These are phyloP conservation scores for Acronicta aceris DNA, from an alignment of 2,888 invertebrate species.

Conservation along the genomic window DNA sequence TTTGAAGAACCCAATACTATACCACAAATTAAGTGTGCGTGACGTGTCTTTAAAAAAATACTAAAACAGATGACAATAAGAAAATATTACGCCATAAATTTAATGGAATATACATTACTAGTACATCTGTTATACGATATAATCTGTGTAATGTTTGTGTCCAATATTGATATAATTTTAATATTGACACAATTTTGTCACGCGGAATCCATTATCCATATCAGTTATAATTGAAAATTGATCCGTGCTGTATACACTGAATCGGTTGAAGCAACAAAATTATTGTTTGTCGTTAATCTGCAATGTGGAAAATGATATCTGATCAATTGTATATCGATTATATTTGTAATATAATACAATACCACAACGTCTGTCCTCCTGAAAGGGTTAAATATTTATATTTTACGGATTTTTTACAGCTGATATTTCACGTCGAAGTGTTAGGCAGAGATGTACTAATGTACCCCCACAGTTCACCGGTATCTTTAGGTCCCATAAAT, in stretches of 20 bases:
- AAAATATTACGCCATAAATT: neutral
- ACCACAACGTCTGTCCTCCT: too few relatives aligned
- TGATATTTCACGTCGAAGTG: too few relatives aligned
- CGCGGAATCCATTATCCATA: constrained; percentile 48
- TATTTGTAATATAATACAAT: too few relatives aligned
- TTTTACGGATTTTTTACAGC: too few relatives aligned
- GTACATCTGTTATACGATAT: constrained; percentile 34
- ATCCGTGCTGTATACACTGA: constrained; percentile 34
- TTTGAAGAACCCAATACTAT: too few relatives aligned
- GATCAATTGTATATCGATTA: constrained; percentile 6
- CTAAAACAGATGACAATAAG: too few relatives aligned
- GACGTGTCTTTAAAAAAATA: too few relatives aligned
- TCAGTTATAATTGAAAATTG: constrained; percentile 55
- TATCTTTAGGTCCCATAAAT: too few relatives aligned
- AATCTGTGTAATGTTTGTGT: constrained; percentile 41
- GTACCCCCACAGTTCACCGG: too few relatives aligned
- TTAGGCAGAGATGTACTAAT: too few relatives aligned
- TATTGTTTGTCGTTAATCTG: constrained; percentile 50
- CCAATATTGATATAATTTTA: constrained; percentile 49
- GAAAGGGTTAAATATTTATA: too few relatives aligned
- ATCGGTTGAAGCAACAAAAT: constrained; percentile 46
- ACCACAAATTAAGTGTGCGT: too few relatives aligned
- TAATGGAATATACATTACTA: constrained; percentile 12
- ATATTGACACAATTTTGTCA: constrained; percentile 33
- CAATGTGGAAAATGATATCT: constrained; percentile 34